Evolutionary conservation across 2,113 vertebrate genomes (phyloP), one percentile per base, ranked within the genome.

Genomic region (Albula goreensis): DNA sequence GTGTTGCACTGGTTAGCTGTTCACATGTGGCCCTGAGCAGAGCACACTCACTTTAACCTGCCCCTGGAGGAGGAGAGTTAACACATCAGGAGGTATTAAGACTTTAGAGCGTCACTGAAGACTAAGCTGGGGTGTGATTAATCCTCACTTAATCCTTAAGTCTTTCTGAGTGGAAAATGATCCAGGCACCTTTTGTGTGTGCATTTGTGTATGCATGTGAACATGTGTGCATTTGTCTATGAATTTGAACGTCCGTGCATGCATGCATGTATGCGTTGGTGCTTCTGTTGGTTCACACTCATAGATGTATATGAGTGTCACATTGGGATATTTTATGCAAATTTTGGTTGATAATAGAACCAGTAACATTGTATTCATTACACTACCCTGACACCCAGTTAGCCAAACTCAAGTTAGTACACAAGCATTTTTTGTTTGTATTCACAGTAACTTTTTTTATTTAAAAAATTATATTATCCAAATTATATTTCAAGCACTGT

Each of bases 111-210:
- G 50, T 60, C 60, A 81, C 41, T 19, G 13, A 70, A 48, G 86
- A 80, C 57, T 78, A 83, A 85, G 80, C 78, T 31, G 49, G 63
- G 83, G 63, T 48, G 41, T 56, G 60, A 82, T 85, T 85, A 88
- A 78, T 66, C 81, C 80, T 25, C 12, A 11, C 79, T 50, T 83
- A 85, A 78, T 12, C 63, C 81, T 56, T 13, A 87, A 51, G 41
- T 56, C 70, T 70, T 25, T 78, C 60, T 78, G 63, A 82, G 63
- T 57, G 87, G 66, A 82, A 85, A 70, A 88, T 50, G 25, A 88
- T 83, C 57, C 60, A 84, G 57, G 19, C 51, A n/a, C 11, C 49
- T 81, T 51, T 50, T 81, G 57, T 83, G 82, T 11, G 9, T n/a
- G 10, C 51, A 1, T 4, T 2, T 77, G 19, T 25, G 22, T 74